These are phyloP conservation scores for Malurus alboscapulatus DNA, from an alignment of 2,113 vertebrate species.

Conservation along the genomic window DNA sequence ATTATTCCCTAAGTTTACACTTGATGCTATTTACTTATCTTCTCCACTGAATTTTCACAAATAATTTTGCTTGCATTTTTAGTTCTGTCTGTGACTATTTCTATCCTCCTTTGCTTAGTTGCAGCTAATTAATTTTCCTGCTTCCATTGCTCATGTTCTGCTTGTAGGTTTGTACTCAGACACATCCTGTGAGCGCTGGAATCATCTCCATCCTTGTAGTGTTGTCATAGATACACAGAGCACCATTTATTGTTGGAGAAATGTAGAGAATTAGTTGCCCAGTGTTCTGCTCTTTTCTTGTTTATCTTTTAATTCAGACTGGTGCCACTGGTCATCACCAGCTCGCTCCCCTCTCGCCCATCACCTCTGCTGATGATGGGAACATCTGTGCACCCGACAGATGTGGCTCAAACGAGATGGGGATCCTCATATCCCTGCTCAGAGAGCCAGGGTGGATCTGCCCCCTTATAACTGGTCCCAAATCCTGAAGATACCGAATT, in stretches of 20 bases:
- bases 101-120: not conserved
- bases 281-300: slow-evolving; percentile 49
- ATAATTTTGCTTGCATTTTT: not conserved
- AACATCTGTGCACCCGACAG: not conserved
- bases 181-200: not conserved
- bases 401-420: not conserved
- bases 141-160: not conserved
- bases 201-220: not conserved
- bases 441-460: not conserved
- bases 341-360: not conserved
- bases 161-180: not conserved
- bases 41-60: not conserved
- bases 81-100: not conserved
- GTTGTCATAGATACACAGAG: slow-evolving; percentile 57
- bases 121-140: not conserved
- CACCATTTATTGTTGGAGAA: not conserved
- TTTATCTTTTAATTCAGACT: not conserved
- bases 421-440: not conserved
- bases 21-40: not conserved
- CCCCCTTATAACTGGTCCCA: not conserved
- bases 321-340: not conserved
- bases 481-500: not conserved
- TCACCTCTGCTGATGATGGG: not conserved
- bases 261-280: not conserved
- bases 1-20: not conserved